Conservation (phyloP, 37 sponge, comb jelly and placozoan genomes). For the Crambe crambe region DNA sequence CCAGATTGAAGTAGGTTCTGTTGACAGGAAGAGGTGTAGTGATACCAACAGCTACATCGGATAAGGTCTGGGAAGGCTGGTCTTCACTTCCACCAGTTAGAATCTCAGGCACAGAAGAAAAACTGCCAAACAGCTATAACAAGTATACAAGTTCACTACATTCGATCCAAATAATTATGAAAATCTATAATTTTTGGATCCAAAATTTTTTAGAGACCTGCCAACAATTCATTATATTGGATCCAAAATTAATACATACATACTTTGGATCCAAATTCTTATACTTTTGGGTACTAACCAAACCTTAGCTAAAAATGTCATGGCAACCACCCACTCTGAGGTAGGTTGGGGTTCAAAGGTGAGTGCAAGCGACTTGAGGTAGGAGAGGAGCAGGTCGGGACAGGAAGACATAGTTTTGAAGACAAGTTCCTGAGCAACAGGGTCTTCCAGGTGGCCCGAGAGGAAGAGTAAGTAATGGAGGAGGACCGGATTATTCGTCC, state of each 20-base stretch:
- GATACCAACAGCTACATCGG: constrained; percentile 14
- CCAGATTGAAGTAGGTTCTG: constrained; percentile 39
- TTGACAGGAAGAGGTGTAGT: constrained; percentile 23
- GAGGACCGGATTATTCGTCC: constrained; percentile 70
- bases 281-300: too few relatives aligned
- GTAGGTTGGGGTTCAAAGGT: constrained; percentile 52
- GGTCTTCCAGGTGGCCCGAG: background rate
- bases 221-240: too few relatives aligned
- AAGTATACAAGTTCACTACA: background rate
- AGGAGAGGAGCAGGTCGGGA: constrained; percentile 66
- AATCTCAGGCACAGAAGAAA: background rate
- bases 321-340: constrained; percentile 48
- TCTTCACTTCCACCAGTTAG: background rate
- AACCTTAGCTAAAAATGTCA: constrained; percentile 55
- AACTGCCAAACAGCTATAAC: background rate
- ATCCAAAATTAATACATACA: too few relatives aligned
- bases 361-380: constrained; percentile 15
- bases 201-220: too few relatives aligned
- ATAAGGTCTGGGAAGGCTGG: background rate
- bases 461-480: constrained; percentile 55
- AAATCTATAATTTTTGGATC: too few relatives aligned
- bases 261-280: too few relatives aligned
- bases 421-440: constrained; percentile 22
- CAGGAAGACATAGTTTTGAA: constrained; percentile 29
- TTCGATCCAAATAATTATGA: background rate